A percentile compares a stretch with the other conserved stretches of the same genome.
These are phyloP conservation scores for Temnothorax nylanderi DNA, from an alignment of 1,140 invertebrate genomes.

Conservation along the genomic window DNA sequence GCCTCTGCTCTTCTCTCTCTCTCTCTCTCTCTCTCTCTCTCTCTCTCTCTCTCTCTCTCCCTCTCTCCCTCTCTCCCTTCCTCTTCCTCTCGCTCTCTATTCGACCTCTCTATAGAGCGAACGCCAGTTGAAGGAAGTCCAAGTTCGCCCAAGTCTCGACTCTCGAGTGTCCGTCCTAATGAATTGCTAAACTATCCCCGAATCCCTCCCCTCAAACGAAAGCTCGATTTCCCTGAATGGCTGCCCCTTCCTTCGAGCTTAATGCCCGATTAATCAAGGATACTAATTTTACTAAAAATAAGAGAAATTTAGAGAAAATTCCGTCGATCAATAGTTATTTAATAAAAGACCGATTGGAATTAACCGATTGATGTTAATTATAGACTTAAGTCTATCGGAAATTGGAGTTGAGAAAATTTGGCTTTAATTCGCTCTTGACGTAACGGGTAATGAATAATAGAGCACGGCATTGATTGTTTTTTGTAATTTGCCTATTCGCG, in stretches of 20 bases:
- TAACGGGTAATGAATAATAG: neutral
- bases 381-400: neutral
- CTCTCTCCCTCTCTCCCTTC: neutral
- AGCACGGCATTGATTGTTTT: constrained; percentile 7
- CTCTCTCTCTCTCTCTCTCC: neutral
- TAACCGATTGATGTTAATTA: neutral
- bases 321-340: neutral
- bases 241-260: neutral
- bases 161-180: constrained; percentile 67
- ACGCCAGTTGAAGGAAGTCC: constrained; percentile 64
- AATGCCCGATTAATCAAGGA: constrained; percentile 67
- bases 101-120: constrained; percentile 54
- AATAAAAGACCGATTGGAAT: neutral
- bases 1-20: neutral
- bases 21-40: neutral
- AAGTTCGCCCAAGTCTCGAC: constrained; percentile 68
- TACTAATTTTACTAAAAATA: constrained; percentile 56
- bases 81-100: neutral
- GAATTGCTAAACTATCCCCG: constrained; percentile 69
- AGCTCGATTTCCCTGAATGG: constrained; percentile 32
- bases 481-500: neutral
- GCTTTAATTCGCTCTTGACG: neutral
- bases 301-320: constrained; percentile 11
- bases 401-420: neutral
- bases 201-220: constrained; percentile 61